phyloP scores from a whole-genome alignment of 53 echinoderm and acorn worm genomes.

The Apostichopus leukothele region DNA sequence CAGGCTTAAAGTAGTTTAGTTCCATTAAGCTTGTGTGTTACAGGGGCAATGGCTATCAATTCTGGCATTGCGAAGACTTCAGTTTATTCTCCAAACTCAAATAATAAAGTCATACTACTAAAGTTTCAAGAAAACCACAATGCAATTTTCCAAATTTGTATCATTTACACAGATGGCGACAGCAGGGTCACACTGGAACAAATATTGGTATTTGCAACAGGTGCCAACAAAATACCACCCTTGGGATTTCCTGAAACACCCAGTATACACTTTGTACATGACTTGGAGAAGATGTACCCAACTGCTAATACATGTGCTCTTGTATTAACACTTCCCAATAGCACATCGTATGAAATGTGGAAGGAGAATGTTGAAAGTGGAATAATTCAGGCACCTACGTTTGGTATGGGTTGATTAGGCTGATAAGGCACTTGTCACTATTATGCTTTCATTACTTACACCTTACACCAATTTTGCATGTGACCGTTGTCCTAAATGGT shows the following conservation, averaged over 20 bases:
- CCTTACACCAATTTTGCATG: too few relatives aligned
- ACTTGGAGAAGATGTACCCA: background rate
- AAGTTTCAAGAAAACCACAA: background rate
- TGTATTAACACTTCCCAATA: background rate
- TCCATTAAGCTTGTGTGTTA: too few relatives aligned
- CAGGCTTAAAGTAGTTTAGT: too few relatives aligned
- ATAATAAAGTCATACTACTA: too few relatives aligned
- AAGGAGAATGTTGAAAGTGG: slow-evolving; percentile 1
- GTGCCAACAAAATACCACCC: background rate
- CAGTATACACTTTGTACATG: background rate
- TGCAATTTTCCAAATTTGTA: too few relatives aligned
- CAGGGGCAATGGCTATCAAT: too few relatives aligned
- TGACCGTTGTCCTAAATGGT: too few relatives aligned
- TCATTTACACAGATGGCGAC: background rate
- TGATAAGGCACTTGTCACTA: too few relatives aligned
- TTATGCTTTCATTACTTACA: too few relatives aligned
- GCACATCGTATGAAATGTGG: background rate
- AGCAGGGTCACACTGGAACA: background rate
- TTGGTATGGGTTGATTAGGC: slow-evolving; percentile 1
- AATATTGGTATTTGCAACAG: slow-evolving; percentile 7
- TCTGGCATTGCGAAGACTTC: too few relatives aligned
- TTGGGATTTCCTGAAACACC: background rate
- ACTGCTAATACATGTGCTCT: slow-evolving; percentile 10
- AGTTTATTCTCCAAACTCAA: too few relatives aligned
- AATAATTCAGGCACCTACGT: background rate